Percentiles rank a stretch among this genome's conserved stretches.
Evolutionary conservation across 1,140 invertebrate species (phyloP).

Genomic region (Drosophila sp.): DNA sequence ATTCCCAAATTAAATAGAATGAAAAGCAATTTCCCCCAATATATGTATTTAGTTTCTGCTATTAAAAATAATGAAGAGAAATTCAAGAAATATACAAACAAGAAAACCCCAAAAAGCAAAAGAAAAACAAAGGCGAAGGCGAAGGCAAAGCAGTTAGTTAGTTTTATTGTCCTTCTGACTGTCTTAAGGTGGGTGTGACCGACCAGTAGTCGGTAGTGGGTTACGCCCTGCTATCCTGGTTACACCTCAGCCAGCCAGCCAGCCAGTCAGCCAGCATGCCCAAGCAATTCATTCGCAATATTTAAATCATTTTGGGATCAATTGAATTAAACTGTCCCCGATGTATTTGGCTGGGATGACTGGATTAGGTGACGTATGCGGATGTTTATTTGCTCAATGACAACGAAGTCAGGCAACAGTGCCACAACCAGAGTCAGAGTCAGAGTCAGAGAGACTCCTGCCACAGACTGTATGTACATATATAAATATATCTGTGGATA

Average conservation of each 20-base stretch:
- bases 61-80: slow-evolving; percentile 11
- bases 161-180: background rate
- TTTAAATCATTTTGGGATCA: slow-evolving; percentile 49
- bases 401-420: slow-evolving; percentile 15
- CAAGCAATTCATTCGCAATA: slow-evolving; percentile 28
- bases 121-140: background rate
- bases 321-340: slow-evolving; percentile 48
- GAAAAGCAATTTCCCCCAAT: background rate
- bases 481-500: background rate
- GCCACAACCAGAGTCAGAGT: background rate
- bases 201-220: background rate
- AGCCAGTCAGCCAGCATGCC: background rate
- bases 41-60: background rate
- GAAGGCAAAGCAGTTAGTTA: background rate
- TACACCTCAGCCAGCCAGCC: background rate
- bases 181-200: background rate
- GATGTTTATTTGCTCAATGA: slow-evolving; percentile 30
- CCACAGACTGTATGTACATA: background rate
- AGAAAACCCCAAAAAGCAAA: background rate
- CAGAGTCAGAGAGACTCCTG: background rate
- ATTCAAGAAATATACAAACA: background rate
- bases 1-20: background rate
- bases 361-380: slow-evolving; percentile 31
- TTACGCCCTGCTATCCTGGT: background rate
- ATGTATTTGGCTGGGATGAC: slow-evolving; percentile 12